Evolutionary conservation across 2,113 vertebrate species (phyloP), one percentile per base, ranked within the genome.

Genomic region (Psephotus haematonotus): DNA sequence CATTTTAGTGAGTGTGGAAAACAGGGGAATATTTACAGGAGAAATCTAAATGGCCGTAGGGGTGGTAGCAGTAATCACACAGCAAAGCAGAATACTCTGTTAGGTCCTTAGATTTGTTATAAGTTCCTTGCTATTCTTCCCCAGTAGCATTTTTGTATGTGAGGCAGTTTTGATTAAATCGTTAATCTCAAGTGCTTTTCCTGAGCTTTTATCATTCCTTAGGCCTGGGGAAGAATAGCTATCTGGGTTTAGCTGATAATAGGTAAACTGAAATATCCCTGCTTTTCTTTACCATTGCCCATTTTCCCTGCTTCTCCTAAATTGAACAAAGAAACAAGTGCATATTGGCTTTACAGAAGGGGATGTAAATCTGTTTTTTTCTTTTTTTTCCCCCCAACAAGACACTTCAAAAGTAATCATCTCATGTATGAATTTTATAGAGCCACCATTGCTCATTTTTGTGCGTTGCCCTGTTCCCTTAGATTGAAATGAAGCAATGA

Each of bases 161-260:
- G 4, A 88, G 82, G 57, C 70, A 59, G 4, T 80, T 94, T 75
- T 67, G 72, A 95, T 96, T 69, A 96, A 86, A 39, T 96, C 75
- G 77, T 93, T 65, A 46, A n/a, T 85, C 92, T 84, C 2, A 6
- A 82, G 62, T 50, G 64, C 65, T 44, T 86, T 96, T 97, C 85
- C 85, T 95, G 82, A 95, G 37, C 29, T 20, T 60, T 69, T 92
- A 80, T 85, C 67, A 24, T 75, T 95, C 62, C 11, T 3, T 83
- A 65, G 92, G 82, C 87, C 59, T 69, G 70, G 68, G 90, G 80
- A 95, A 80, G 62, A 89, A 44, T 43, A 84, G 4, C 63, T 79
- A 31, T 78, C 76, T 95, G 72, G 14, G 90, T 92, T 96, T 90
- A 84, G 86, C 71, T 1, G 2, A 7, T 86, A 41, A 74, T 3